Evolutionary conservation across 2,888 invertebrate species (phyloP), one percentile per base, ranked within the genome.

Genomic region (Synanthedon myopaeformis): DNA sequence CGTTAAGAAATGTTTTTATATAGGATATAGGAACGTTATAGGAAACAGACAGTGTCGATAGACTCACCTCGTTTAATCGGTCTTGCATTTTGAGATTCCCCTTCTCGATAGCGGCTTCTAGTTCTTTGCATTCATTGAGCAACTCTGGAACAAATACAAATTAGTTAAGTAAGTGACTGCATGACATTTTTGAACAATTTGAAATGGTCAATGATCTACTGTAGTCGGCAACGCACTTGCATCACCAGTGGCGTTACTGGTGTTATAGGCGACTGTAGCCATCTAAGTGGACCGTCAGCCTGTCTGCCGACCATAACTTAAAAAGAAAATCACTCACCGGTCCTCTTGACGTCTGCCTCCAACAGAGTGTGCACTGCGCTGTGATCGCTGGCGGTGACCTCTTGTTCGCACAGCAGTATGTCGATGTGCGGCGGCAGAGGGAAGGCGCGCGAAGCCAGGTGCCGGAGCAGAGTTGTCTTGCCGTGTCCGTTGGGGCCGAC

Each of bases 401-500:
- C 99, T 90, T 96, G 99, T 85, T 99, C 99, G 76, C 99, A 99
- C 67, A 98, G 93, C 55, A 99, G 86, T 55, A 99, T 96, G 64
- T 91, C 99, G 62, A 99, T 99, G 67, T 95, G 96, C 0, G 97
- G 95, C 1, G 99, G 99, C 67, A 99, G 96, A 52, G 94, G 93
- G 69, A 99, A 94, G 6, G 95, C 95, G 61, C 96, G 90, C 54
- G 93, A 92, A 0, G 96, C 95, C 61, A 99, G 92, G 74, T 99
- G 99, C 55, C 97, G 91, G 54, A 99, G 82, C 28, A 99, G 79
- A 0, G 99, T 99, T 0, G 99, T 99, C 88, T 99, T 99, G 12
- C 99, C 99, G 86, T 99, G 98, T 0, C 96, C 99, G 79, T 99
- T 99, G 0, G 99, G 99, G 23, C 99, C 99, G 2, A 99, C 99